Conservation (phyloP, 2,113 vertebrate genomes). For the Microcebus jonahi region DNA sequence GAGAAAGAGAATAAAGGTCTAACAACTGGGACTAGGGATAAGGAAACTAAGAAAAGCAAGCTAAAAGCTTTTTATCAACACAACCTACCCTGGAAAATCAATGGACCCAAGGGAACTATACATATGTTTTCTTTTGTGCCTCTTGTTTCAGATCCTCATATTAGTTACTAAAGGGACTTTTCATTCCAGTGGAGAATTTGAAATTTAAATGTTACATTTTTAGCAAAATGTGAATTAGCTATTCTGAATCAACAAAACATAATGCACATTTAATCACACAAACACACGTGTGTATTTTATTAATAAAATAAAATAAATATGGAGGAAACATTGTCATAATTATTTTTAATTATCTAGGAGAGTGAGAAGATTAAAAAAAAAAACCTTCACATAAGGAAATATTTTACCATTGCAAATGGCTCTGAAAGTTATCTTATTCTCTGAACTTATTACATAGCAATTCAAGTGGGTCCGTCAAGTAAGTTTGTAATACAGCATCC, state of each 20-base stretch:
- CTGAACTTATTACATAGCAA: not conserved
- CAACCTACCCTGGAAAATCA: conserved; percentile 43
- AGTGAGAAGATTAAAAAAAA: not conserved
- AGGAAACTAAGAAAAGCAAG: conserved; percentile 31
- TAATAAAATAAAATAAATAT: not conserved
- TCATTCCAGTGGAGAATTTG: not conserved
- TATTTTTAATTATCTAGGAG: not conserved
- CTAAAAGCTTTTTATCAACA: conserved; percentile 53
- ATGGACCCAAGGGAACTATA: not conserved
- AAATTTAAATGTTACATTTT: not conserved
- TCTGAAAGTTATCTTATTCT: not conserved
- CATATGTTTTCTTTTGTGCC: not conserved
- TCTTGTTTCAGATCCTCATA: not conserved
- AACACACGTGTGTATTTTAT: not conserved
- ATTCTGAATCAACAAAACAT: not conserved
- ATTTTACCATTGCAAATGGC: not conserved
- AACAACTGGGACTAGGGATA: conserved; percentile 43
- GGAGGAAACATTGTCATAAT: not conserved
- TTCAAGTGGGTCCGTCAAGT: not conserved
- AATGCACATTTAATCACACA: not conserved
- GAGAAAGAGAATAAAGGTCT: conserved; percentile 54
- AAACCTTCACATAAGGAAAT: not conserved
- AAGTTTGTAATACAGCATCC: not conserved
- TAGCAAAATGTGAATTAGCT: not conserved
- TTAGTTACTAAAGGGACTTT: not conserved